Conservation (phyloP, 64 coral and sea anemone species). For the Anthopleura sola region DNA sequence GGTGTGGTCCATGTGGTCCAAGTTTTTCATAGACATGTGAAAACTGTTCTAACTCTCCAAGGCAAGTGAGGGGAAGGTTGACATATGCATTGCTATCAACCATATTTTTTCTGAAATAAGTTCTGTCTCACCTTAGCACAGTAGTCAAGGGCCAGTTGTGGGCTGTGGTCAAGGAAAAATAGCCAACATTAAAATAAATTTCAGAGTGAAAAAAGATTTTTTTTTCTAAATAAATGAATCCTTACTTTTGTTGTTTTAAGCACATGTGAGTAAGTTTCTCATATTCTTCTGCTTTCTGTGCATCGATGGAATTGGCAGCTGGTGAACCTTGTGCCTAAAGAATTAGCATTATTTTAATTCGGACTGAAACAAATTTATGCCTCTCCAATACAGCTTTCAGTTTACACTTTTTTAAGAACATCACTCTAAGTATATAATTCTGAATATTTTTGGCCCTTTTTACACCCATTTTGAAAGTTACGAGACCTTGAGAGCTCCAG, state of each 20-base stretch:
- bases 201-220: background rate
- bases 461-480: too few relatives aligned
- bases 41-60: too few relatives aligned
- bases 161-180: slow-evolving; percentile 29
- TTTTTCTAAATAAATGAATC: background rate
- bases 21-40: too few relatives aligned
- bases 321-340: background rate
- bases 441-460: too few relatives aligned
- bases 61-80: background rate
- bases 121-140: slow-evolving; percentile 74
- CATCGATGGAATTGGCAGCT: background rate
- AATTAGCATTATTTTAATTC: too few relatives aligned
- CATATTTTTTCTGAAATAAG: background rate
- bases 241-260: slow-evolving; percentile 97
- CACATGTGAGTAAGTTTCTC: slow-evolving; percentile 97
- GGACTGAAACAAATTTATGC: background rate
- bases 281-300: slow-evolving; percentile 85
- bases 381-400: too few relatives aligned
- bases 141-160: slow-evolving; percentile 91
- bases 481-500: too few relatives aligned
- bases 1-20: too few relatives aligned
- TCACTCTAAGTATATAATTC: too few relatives aligned
- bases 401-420: too few relatives aligned
- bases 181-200: background rate
- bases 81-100: background rate